Conservation (phyloP, 2,888 invertebrate species). For the Pristionchus mayeri region DNA sequence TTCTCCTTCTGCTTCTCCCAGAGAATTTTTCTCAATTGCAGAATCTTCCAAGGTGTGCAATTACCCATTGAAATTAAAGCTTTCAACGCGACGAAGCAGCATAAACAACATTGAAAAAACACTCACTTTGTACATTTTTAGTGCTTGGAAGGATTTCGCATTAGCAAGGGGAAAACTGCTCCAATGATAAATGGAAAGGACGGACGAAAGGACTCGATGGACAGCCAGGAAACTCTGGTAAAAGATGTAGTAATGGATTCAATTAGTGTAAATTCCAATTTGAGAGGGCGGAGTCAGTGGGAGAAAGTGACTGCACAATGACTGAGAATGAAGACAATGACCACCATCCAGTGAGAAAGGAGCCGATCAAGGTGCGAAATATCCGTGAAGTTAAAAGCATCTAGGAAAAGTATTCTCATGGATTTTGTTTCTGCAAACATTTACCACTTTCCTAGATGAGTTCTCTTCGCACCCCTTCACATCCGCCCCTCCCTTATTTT, state of each 20-base stretch:
- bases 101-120: neutral
- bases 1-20: neutral
- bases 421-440: too few species aligned
- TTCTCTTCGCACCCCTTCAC: too few species aligned
- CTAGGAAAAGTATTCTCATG: too few species aligned
- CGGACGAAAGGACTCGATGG: neutral
- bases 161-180: neutral
- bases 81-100: neutral
- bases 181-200: neutral
- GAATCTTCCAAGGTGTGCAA: neutral
- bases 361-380: neutral
- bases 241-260: neutral
- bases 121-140: too few species aligned
- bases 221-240: neutral
- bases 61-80: neutral
- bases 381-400: too few species aligned
- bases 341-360: neutral
- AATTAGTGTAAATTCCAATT: neutral
- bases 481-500: too few species aligned
- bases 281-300: neutral
- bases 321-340: slow-evolving; percentile 19
- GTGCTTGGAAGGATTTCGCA: neutral
- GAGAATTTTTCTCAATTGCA: neutral
- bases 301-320: slow-evolving; percentile 4
- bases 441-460: too few species aligned